Evolutionary conservation across 2,797 vertebrate genomes (phyloP), one percentile per base, ranked within the genome.

Genomic region (Hypotaenidia philippensis): DNA sequence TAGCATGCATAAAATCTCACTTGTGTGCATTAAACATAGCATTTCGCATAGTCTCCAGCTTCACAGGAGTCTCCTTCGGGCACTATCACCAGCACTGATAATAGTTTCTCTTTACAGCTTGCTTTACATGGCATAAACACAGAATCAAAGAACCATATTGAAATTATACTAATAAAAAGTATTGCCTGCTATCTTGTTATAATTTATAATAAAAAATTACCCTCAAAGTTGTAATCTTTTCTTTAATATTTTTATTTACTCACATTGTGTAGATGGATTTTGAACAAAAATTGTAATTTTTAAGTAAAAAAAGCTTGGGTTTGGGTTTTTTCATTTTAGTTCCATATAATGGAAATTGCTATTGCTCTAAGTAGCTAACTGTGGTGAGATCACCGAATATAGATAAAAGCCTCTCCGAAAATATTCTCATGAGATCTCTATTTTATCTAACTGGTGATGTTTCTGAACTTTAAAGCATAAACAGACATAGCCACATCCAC

Each of bases 61-160:
- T 79, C 94, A 40, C 31, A 55, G 60, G 59, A 90, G 89, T 69
- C 93, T 96, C 86, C 71, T 92, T 89, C 71, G 85, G 91, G 87
- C 64, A 92, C 53, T 38, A 70, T 87, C 71, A 63, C 0, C 52
- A 61, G 49, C 69, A 89, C 41, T 71, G 40, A 50, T 71, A 83
- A 94, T 64, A 27, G 44, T 77, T 83, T 80, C 70, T n/a, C 87
- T 92, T 90, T 64, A 85, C n/a, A 94, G 75, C 26, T 89, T 94
- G 52, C 84, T 96, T 82, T 87, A 72, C 77, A 40, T 13, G 9
- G 66, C 40, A 83, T 41, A 90, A 94, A 93, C 55, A 65, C 0
- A 3, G 56, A 63, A 87, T 70, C 71, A 83, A 91, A 90, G 29
- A 69, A 89, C 5, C 40, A 17, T 15, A 59, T 0, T 41, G 59